Base-by-base conservation (phyloP, 2,888 invertebrate species). In the Dione juno region DNA sequence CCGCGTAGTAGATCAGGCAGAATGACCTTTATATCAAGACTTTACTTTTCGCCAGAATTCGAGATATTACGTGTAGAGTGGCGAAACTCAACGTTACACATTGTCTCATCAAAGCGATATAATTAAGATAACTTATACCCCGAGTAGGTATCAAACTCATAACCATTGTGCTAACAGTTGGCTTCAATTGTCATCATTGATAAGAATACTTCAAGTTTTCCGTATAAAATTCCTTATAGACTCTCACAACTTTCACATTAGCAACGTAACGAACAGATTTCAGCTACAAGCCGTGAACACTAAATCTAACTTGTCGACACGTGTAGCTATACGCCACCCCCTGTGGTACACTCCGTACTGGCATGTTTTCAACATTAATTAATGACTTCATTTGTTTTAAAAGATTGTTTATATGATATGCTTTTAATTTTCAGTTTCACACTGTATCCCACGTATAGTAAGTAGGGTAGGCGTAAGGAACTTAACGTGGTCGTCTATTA, bases 301-400 rank as follows among this genome's bases (percentile, higher is more conserved):
- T 66, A 66, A 37, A 70, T 70, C 16, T 19, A 59, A 43, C 37
- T 40, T 66, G 58, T 58, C 50, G 41, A 66, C 69, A 59, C 59
- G 59, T 66, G 69, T 66, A 59, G 19, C 28, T 14, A 19, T 48
- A 59, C 41, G 21, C 58, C 66, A 43, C 59, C 61, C 69, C 45
- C 69, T 52, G 64, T 58, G 58, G 50, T 19, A 41, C 41, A 28
- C 59, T n/a, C 52, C 54, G n/a, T 40, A 58, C 40, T 52, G 57
- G 67, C 67, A 59, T 67, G 45, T 67, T 59, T 67, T 58, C 58
- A 67, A 67, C 40, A 16, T n/a, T 40, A 48, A 59, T 50, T 67
- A 59, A 58, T 35, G 58, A 58, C 21, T 50, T 67, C 3, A 54
- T 54, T 48, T 48, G 16, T 48, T 40, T 8, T 28, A 61, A 43